Base-by-base conservation (phyloP, 1,140 invertebrate species). In the Meloidogyne chitwoodi region DNA sequence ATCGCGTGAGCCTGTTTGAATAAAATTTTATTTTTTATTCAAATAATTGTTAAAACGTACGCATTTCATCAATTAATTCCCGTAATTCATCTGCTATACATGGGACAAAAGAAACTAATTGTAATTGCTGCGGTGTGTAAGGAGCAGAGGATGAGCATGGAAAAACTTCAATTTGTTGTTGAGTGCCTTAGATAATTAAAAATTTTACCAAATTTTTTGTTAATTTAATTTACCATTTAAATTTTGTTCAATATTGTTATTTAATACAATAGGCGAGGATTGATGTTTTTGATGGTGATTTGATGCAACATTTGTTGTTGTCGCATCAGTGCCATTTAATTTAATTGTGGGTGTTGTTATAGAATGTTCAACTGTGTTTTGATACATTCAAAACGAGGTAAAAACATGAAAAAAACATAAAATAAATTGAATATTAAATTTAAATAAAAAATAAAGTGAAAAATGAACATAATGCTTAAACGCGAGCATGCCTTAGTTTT, bases 1-100 rank as follows among this genome's bases (percentile, higher is more conserved):
- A 88, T 96, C 94, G 88, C 96, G 93, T 76, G 93, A 91, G 77
- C 93, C 90, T 91, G 79, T 69, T 88, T 61, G 16, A 11, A 68
- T 22, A 77, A 73, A 66, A 80, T 5, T 82, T 79, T 65, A 29
- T 56, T 74, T 8, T 12, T 64, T 61, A 10, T 22, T 73, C 5
- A 26, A 31, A 26, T 38, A 73, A 48, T 24, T 31, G 19, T 56
- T 16, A 16, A 26, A 31, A 67, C 78, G 75, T 68, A 86, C 84
- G 76, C 85, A 86, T 87, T 80, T 86, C 85, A 73, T 87, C 84
- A 34, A 86, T 80, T 3, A 86, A 73, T 26, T 75, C 63, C 68
- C 86, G 84, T 56, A 87, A 76, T 38, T 86, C 75, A 34, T 80
- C 70, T 16, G 34, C 68, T 22, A 73, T 63, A 4, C 70, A 63